A percentile compares a stretch with the other conserved stretches of the same genome.
Evolutionary conservation across 2,113 vertebrate species (phyloP).

Genomic region (Bettongia penicillata): DNA sequence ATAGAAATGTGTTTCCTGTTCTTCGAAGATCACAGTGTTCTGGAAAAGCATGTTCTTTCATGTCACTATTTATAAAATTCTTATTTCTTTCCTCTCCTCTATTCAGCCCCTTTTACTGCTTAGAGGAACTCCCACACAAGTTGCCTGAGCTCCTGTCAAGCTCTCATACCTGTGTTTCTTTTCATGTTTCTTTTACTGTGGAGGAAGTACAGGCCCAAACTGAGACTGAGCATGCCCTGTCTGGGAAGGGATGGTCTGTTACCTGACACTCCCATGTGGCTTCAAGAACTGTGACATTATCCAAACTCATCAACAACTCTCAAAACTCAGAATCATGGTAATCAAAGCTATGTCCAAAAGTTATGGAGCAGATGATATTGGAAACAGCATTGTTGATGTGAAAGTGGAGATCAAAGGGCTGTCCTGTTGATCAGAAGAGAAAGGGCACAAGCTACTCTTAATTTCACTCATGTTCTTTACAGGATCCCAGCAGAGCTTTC

Average conservation of each 20-base stretch:
- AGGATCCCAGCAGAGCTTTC: not conserved
- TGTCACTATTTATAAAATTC: not conserved
- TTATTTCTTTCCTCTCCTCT: not conserved
- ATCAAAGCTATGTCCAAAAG: conserved; percentile 84
- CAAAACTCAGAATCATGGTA: conserved; percentile 80
- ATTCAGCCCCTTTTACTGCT: not conserved
- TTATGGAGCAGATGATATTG: conserved; percentile 82
- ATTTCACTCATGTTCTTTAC: not conserved
- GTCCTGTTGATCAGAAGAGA: conserved; percentile 61
- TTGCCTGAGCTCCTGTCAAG: not conserved
- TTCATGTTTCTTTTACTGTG: not conserved
- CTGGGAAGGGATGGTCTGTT: not conserved
- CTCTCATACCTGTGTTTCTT: not conserved
- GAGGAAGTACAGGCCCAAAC: not conserved
- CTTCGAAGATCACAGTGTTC: not conserved
- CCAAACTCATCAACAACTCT: conserved; percentile 76
- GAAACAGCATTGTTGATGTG: conserved; percentile 80
- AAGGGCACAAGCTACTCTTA: not conserved
- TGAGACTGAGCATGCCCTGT: accelerated
- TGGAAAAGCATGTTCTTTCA: not conserved
- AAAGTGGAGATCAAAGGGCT: conserved; percentile 76
- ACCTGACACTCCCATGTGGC: not conserved
- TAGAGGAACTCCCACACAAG: not conserved
- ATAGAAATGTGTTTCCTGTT: not conserved
- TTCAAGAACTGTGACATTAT: conserved; percentile 73